Conservation (phyloP, 2,113 vertebrate species). For the Pollachius pollachius region DNA sequence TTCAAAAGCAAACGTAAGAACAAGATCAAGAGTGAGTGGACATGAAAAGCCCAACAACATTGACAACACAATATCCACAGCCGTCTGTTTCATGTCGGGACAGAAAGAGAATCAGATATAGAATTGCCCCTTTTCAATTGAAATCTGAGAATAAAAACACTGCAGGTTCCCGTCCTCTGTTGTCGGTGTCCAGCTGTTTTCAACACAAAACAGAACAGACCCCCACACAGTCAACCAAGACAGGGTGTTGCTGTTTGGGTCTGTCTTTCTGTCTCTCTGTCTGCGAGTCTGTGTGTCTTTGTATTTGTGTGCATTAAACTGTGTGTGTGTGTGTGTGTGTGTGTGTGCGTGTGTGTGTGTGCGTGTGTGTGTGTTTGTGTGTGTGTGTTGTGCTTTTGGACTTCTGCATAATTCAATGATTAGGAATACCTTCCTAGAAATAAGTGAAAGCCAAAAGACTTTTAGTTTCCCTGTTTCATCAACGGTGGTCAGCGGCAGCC, state of each 20-base stretch:
- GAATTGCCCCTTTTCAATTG: neutral
- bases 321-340: constrained; percentile 8
- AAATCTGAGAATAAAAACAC: neutral
- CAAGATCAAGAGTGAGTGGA: neutral
- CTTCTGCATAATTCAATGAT: neutral
- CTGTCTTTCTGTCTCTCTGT: neutral
- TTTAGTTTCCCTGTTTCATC: no score
- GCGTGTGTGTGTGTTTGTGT: neutral
- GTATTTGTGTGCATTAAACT: neutral
- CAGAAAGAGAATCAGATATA: neutral
- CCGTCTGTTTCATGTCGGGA: neutral
- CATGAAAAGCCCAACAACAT: neutral
- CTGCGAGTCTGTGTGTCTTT: neutral
- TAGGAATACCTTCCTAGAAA: no score
- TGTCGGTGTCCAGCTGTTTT: neutral
- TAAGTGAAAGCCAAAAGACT: no score
- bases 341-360: constrained; percentile 1
- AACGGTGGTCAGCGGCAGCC: no score
- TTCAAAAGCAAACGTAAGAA: neutral
- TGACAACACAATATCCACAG: neutral
- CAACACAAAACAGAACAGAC: no score
- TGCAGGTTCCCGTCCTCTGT: neutral
- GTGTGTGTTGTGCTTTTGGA: neutral
- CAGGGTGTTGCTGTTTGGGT: neutral
- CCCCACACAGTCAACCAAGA: neutral